A percentile compares a stretch with the other conserved stretches of the same genome.
Conservation (phyloP, 2,888 invertebrate species). For the Spatulosminthurus flaviceps region DNA sequence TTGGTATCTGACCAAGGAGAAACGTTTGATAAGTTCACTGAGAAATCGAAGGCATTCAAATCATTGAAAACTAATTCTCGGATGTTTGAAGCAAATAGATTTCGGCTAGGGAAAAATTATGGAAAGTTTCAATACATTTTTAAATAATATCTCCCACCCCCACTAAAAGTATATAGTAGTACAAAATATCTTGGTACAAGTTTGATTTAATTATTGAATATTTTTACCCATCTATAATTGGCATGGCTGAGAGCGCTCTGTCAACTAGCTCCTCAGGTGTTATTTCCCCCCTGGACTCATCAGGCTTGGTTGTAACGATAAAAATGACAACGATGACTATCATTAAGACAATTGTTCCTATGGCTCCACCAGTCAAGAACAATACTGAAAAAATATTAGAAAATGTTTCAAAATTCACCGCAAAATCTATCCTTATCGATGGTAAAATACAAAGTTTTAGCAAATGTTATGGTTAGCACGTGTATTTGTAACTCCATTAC, state of each 20-base stretch:
- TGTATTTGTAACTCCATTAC: too few species aligned
- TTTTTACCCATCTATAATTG: slow-evolving; percentile 42
- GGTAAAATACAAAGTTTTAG: too few species aligned
- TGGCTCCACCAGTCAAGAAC: background rate
- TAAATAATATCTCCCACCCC: too few species aligned
- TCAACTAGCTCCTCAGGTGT: slow-evolving; percentile 26
- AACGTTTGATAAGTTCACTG: slow-evolving; percentile 30
- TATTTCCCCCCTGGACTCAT: background rate
- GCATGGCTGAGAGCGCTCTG: slow-evolving; percentile 13
- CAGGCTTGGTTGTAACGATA: slow-evolving; percentile 19
- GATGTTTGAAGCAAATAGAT: slow-evolving; percentile 31
- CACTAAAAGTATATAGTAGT: too few species aligned
- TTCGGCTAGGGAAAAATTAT: slow-evolving; percentile 20
- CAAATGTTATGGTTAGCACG: too few species aligned
- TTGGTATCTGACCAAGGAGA: slow-evolving; percentile 20
- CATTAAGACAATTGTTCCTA: slow-evolving; percentile 27
- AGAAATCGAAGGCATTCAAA: slow-evolving; percentile 26
- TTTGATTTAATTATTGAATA: background rate
- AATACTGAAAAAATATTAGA: too few species aligned
- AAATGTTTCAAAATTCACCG: too few species aligned
- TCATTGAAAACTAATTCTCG: slow-evolving; percentile 27
- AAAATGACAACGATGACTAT: slow-evolving; percentile 15
- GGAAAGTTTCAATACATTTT: background rate
- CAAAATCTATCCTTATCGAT: too few species aligned
- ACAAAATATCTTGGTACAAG: background rate